Evolutionary conservation across 1,140 invertebrate species (phyloP).

Genomic region (Ceratitis capitata): DNA sequence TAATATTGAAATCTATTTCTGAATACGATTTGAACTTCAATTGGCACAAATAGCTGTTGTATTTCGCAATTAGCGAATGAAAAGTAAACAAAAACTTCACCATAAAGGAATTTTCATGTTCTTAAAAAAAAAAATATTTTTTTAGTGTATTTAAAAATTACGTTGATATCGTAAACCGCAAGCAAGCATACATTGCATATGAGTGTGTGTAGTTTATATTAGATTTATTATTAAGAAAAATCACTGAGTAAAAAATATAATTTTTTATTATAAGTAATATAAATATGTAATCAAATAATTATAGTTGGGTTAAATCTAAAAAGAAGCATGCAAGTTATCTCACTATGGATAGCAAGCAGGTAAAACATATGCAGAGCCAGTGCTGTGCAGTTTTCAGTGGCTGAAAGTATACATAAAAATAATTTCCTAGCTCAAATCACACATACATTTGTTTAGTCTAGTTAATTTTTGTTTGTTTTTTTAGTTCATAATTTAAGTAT

Average conservation of each 20-base stretch:
- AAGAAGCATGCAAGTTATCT: no score
- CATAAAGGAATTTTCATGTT: no score
- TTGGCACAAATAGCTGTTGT: no score
- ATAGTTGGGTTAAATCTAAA: neutral
- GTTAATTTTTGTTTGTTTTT: conserved; percentile 16
- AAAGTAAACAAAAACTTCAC: no score
- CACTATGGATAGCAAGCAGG: neutral
- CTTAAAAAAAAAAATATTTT: no score
- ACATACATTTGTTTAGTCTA: conserved; percentile 11
- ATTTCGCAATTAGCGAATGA: no score
- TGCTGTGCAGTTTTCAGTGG: neutral
- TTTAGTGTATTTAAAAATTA: no score
- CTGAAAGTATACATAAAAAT: neutral
- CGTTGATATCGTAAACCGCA: no score
- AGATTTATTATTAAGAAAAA: neutral
- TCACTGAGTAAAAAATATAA: neutral
- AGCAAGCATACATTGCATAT: no score
- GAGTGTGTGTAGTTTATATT: neutral
- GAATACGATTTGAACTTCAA: no score
- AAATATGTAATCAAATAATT: neutral
- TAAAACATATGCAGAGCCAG: neutral
- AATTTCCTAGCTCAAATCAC: conserved; percentile 33
- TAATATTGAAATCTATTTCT: no score
- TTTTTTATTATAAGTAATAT: neutral
- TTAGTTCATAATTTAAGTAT: neutral